Base-by-base conservation (phyloP, 1,140 invertebrate species). In the Hycleus phaleratus region DNA sequence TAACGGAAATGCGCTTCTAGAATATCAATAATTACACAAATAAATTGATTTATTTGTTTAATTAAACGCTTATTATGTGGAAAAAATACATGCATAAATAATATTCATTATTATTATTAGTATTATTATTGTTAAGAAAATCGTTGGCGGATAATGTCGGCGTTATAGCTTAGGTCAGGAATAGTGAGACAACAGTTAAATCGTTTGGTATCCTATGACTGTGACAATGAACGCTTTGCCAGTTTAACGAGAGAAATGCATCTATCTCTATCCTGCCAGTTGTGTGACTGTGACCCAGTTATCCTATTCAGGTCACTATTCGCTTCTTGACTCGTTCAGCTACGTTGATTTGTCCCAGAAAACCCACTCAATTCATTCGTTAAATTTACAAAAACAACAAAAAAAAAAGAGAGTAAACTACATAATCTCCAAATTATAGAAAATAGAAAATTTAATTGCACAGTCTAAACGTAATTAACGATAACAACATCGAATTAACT, bases 241-340 rank as follows among this genome's bases (percentile, higher is more conserved):
- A 56, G 53, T 44, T 44, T 39, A 48, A 10, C 45, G 45, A 48
- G 53, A 47, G 53, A 56, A 56, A 56, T 56, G 53, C 53, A 48
- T 60, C 55, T 56, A 49, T 60, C 59, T 56, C 59, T 59, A 59
- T 59, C 52, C 53, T 46, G 32, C 32, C 32, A 32, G 49, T 40
- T 44, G 56, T 60, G 58, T 60, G 59, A 60, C 59, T 60, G 59
- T 60, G 59, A 60, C 59, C 59, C 32, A 60, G 44, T 60, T 60
- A 51, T 52, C 38, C 59, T 60, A 60, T 60, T 57, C 59, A 60
- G 59, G 59, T 57, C 59, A 60, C 59, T 60, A 53, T 60, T 60
- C 59, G 53, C 53, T 55, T 54, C 58, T 59, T 60, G 39, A 47
- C 51, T 53, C 58, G 58, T 59, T 59, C 51, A 55, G 58, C 58